Conservation (phyloP, 2,888 invertebrate species). For the Fragum whitleyi region DNA sequence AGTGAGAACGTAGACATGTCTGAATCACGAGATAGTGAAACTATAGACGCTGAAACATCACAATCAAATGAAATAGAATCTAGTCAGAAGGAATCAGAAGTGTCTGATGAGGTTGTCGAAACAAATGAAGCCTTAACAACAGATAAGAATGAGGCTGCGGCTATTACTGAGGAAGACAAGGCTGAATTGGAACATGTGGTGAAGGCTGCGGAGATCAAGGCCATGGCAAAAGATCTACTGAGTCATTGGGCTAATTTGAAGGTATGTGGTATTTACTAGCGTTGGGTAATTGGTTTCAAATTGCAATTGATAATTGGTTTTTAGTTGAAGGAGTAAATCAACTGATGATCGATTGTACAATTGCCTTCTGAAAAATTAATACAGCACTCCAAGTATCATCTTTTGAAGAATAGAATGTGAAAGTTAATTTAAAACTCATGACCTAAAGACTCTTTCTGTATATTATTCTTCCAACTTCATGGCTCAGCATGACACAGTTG, state of each 20-base stretch:
- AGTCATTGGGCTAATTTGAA: conserved; percentile 90
- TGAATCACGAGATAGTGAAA: conserved; percentile 43
- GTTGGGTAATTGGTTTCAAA: too few species aligned
- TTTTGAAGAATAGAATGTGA: too few species aligned
- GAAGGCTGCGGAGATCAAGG: conserved; percentile 69
- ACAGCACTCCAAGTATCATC: too few species aligned
- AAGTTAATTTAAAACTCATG: too few species aligned
- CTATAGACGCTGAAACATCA: not conserved
- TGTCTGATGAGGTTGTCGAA: conserved; percentile 30
- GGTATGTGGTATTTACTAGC: conserved; percentile 73
- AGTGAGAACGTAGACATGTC: conserved; percentile 26
- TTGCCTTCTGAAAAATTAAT: too few species aligned
- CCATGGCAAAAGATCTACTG: conserved; percentile 87
- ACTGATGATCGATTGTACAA: too few species aligned
- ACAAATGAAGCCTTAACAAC: conserved; percentile 3
- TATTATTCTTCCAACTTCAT: too few species aligned
- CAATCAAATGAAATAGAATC: conserved; percentile 44
- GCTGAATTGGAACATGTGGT: conserved; percentile 47
- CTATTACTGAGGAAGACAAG: conserved; percentile 49
- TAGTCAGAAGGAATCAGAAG: conserved; percentile 54
- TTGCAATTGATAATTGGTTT: too few species aligned
- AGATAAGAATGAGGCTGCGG: conserved; percentile 23
- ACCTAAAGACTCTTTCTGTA: too few species aligned
- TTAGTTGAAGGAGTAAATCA: too few species aligned
- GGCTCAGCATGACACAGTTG: too few species aligned